These are phyloP conservation scores for Tringa solitaria DNA, from an alignment of 2,113 vertebrate species.

Conservation along the genomic window DNA sequence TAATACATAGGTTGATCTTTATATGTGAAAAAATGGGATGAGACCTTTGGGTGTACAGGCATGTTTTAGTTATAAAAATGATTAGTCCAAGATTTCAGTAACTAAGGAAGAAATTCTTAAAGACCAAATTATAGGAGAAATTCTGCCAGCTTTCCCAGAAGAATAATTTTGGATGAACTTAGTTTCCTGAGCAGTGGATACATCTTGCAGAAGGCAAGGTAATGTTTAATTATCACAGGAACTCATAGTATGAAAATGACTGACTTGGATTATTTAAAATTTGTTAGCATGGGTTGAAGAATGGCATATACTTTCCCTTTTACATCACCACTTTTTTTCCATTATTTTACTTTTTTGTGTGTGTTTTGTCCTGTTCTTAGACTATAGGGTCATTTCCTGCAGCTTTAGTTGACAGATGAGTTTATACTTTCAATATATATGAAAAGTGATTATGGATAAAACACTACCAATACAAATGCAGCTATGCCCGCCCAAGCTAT, in stretches of 20 bases:
- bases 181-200: not conserved
- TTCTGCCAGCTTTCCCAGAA: not conserved
- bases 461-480: not conserved
- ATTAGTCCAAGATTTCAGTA: not conserved
- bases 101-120: not conserved
- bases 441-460: not conserved
- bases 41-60: not conserved
- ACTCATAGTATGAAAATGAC: not conserved
- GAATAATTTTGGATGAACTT: not conserved
- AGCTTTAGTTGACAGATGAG: not conserved
- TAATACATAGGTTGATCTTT: not conserved
- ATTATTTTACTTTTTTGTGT: not conserved
- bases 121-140: not conserved
- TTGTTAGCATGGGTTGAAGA: not conserved
- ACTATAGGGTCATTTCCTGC: not conserved
- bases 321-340: not conserved
- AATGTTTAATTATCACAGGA: not conserved
- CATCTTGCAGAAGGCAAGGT: not conserved
- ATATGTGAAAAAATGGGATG: not conserved
- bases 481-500: not conserved
- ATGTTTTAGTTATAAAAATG: not conserved
- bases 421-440: not conserved
- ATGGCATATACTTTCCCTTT: not conserved
- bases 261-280: not conserved
- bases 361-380: not conserved